Base-by-base conservation (phyloP, 2,797 vertebrate species). In the Pangasius sanitwongsei region DNA sequence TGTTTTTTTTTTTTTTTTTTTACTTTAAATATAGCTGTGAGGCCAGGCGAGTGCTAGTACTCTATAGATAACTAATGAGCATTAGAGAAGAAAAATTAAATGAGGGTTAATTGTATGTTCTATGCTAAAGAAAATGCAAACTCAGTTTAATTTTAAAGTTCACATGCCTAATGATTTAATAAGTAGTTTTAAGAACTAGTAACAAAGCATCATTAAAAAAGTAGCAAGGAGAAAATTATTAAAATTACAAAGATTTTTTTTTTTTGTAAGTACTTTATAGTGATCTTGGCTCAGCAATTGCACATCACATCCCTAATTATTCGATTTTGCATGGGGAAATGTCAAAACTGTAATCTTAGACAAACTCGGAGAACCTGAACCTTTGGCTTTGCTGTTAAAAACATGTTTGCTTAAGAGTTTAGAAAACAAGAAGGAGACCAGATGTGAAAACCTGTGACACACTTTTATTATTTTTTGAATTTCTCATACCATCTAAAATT, bases 11-110 rank as follows among this genome's bases (percentile, higher is more conserved):
- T 41, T 44, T 13, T 18, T 57, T 41, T 41, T 41, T 55, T 44
- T 31, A 23, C 75, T 85, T 80, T 67, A 84, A 89, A 83, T 75
- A 82, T 11, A 65, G 67, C 69, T 44, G 16, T 31, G 80, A 75
- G 67, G 65, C 23, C 37, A 63, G 65, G 65, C 44, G 31, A 12
- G 13, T 12, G 37, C 65, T 5, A 31, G 23, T 72, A 2, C 31
- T 48, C 57, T 55, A 25, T 18, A 63, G 67, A 72, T 67, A 65
- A 55, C 12, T 70, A 81, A 80, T 20, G n/a, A 50, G 31, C 87
- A 44, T 74, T 83, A 59, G 6, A 87, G 75, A 28, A 50, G 13
- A 55, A 57, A 75, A 89, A 77, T 13, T 57, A 69, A 81, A 86
- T 70, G 25, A 72, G 65, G 53, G 65, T 50, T 41, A 89, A 59